Evolutionary conservation across 2,113 vertebrate genomes (phyloP).

Genomic region (Romanogobio albipinnatus): DNA sequence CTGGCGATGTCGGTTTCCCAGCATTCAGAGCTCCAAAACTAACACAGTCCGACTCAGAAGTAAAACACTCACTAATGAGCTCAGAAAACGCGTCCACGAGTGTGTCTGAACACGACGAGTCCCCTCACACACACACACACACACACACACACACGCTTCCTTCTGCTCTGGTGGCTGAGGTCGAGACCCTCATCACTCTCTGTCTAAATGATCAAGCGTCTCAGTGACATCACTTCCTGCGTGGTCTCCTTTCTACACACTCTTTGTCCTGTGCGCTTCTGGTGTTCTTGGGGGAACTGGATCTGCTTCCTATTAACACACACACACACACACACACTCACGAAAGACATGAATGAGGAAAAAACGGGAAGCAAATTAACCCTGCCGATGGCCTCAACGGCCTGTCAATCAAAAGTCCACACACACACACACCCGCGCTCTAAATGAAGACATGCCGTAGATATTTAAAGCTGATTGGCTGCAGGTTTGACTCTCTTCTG

Average conservation of each 20-base stretch:
- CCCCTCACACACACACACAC: constrained; percentile 31
- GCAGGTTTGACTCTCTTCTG: background rate
- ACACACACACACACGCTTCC: constrained; percentile 28
- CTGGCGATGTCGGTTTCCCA: constrained; percentile 52
- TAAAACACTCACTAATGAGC: constrained; percentile 47
- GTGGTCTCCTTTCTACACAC: background rate
- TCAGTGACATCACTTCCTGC: constrained; percentile 17
- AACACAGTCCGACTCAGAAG: constrained; percentile 59
- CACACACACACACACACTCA: constrained; percentile 61
- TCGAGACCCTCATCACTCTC: constrained; percentile 43
- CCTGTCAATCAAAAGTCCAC: constrained; percentile 21
- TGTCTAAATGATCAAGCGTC: constrained; percentile 42
- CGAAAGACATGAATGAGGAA: constrained; percentile 54
- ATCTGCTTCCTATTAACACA: constrained; percentile 76
- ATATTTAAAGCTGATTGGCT: background rate
- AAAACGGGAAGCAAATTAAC: constrained; percentile 51
- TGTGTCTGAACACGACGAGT: background rate
- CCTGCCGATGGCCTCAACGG: background rate
- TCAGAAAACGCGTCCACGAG: constrained; percentile 13
- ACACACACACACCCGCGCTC: constrained; percentile 3
- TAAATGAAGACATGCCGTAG: background rate
- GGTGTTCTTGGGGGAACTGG: constrained; percentile 16
- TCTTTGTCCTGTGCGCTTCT: background rate
- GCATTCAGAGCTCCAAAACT: constrained; percentile 64
- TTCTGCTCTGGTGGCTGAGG: constrained; percentile 36